Evolutionary conservation across 2,113 vertebrate genomes (phyloP), one percentile per base, ranked within the genome.

Genomic region (Anolis sagrei): DNA sequence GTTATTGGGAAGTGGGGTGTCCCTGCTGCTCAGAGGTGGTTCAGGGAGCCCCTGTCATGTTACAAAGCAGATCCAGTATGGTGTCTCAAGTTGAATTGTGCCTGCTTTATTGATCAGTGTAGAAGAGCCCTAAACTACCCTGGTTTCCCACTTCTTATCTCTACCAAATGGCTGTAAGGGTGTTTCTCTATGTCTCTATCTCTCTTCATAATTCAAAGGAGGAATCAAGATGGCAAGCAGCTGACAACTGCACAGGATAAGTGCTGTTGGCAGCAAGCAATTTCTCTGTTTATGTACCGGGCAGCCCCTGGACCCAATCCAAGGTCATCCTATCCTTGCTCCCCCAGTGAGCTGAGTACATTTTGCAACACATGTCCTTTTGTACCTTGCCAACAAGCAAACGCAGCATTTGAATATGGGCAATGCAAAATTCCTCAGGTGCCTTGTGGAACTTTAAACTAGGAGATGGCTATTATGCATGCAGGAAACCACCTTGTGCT

Each of bases 171-270:
- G 14, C 44, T 62, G 29, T 49, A 32, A 75, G 6, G 2, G 14
- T 9, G 7, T 79, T 86, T 25, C 44, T 49, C 0, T 44, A 16
- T 14, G 1, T 23, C 34, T 51, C 18, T 10, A 48, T 86, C 10
- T 93, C 10, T 93, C 6, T 58, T 81, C 34, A 4, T 39, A 21
- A 29, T 54, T n/a, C 3, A 54, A 54, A 32, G 27, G 27, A 29
- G 61, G 11, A 83, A 85, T 44, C 36, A 86, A 21, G 16, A 4
- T 74, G 5, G 27, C 79, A 78, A 84, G 54, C 49, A 66, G 80
- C 48, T 77, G 74, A 3, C 76, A 34, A 68, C 49, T 25, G 49
- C 73, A 80, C 81, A 54, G 79, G 76, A 25, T 5, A 0, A 0
- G 36, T 66, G 25, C 70, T 83, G 90, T 1, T 64, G 44, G 34